A percentile compares a stretch with the other conserved stretches of the same genome.
phyloP scores from a whole-genome alignment of 2,888 invertebrate genomes.

The Glaucopsyche alexis region DNA sequence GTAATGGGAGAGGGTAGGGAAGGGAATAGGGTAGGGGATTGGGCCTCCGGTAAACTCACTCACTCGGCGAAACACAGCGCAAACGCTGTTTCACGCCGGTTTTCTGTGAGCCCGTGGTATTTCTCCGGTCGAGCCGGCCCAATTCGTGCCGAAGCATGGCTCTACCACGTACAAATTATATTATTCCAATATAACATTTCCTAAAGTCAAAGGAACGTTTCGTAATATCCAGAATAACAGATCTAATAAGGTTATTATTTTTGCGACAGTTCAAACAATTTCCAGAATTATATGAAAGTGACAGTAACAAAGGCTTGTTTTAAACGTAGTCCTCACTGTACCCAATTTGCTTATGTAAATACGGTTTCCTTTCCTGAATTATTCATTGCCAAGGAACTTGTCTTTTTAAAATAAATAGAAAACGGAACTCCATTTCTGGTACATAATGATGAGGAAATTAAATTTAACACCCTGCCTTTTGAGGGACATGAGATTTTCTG shows the following conservation, averaged over 20 bases:
- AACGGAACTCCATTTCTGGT: slow-evolving; percentile 46
- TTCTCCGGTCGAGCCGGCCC: too few relatives aligned
- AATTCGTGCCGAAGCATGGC: too few relatives aligned
- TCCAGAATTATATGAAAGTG: slow-evolving; percentile 18
- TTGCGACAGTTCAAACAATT: slow-evolving; percentile 17
- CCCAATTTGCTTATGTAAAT: slow-evolving; percentile 80
- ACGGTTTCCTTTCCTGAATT: slow-evolving; percentile 76
- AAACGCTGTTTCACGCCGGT: too few relatives aligned
- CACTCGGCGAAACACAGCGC: too few relatives aligned
- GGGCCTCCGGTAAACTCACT: too few relatives aligned
- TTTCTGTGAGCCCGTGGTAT: too few relatives aligned
- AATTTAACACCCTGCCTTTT: slow-evolving; percentile 31
- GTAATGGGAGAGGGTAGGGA: too few relatives aligned
- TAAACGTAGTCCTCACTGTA: slow-evolving; percentile 43
- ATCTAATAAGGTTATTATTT: slow-evolving; percentile 17
- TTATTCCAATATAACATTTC: too few relatives aligned
- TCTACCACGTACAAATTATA: too few relatives aligned
- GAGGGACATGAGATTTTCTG: not conserved
- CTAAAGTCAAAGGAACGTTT: not conserved
- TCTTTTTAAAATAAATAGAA: slow-evolving; percentile 70
- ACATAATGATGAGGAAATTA: slow-evolving; percentile 60
- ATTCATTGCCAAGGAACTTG: slow-evolving; percentile 57
- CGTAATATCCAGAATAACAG: not conserved
- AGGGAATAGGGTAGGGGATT: too few relatives aligned
- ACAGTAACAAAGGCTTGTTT: slow-evolving; percentile 23